Base-by-base conservation (phyloP, 2,888 invertebrate genomes). In the Drosophila vallismaia region DNA sequence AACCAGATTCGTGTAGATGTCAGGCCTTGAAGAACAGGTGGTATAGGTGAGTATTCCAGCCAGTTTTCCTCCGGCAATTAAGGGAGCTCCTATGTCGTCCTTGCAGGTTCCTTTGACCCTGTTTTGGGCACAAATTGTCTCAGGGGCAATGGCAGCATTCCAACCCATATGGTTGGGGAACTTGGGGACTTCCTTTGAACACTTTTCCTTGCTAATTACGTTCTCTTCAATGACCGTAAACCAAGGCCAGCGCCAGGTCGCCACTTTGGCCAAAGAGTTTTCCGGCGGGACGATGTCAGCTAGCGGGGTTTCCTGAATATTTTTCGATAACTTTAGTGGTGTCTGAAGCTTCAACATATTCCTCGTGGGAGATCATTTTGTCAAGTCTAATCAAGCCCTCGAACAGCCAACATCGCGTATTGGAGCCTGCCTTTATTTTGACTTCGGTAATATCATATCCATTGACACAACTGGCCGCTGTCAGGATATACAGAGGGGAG, bases 381-480 rank as follows among this genome's bases (percentile, higher is more conserved):
- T 7, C n/a, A 6, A 14, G 0, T 19, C 9, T 9, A 19, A 4
- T 14, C 8, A 8, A 19, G 7, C 4, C 4, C 3, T 7, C 1
- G 5, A 28, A 28, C 6, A 28, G 4, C 12, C 40, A 36, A 9
- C 6, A 42, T 1, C 19, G 24, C 4, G 9, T 12, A n/a, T 31
- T 46, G 31, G 14, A 46, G 6, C 55, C 55, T 3, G 46, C 12
- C 8, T 14, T 4, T 1, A 56, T 33, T 14, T 28, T 14, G 0
- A 56, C 14, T 2, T 19, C 4, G 3, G 48, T 5, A 12, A 9
- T 6, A 3, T 10, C 10, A 36, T 10, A 7, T 3, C 28, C 9
- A 14, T 12, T 8, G 14, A 59, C 45, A 38, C 59, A 55, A 7
- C 19, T 36, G 19, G 44, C 55, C 2, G 55, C 55, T 0, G 55